Conservation (phyloP, 2,888 invertebrate species). For the Stenurella melanura region DNA sequence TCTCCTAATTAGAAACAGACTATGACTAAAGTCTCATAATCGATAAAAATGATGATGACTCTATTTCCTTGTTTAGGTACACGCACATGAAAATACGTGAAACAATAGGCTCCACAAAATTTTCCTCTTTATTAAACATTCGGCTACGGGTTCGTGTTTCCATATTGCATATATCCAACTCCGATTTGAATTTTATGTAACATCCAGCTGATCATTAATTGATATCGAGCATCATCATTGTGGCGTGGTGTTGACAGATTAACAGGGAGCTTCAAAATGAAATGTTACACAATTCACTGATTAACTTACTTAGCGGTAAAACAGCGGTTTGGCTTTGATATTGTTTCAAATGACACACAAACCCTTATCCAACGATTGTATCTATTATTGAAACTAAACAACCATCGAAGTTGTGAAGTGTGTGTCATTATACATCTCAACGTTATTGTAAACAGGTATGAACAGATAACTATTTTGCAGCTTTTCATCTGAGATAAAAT, state of each 20-base stretch:
- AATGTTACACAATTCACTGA: conserved; percentile 3
- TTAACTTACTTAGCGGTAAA: neutral
- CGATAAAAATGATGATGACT: no score
- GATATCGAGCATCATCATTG: neutral
- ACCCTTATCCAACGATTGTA: neutral
- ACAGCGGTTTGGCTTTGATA: neutral
- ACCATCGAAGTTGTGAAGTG: neutral
- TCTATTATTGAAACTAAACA: neutral
- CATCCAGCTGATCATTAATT: neutral
- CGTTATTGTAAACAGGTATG: neutral
- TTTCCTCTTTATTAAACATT: neutral
- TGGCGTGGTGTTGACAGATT: neutral
- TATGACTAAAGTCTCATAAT: no score
- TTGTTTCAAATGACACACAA: neutral
- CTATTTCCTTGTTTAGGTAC: no score
- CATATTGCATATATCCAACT: neutral
- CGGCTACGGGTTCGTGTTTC: neutral
- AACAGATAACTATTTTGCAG: no score
- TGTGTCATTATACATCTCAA: neutral
- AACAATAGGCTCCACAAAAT: neutral
- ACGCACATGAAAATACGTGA: no score
- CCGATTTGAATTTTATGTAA: neutral
- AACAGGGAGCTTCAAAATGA: neutral
- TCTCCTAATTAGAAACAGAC: no score
- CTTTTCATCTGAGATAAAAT: no score